Conservation (phyloP, 2,888 invertebrate species). For the Pollenia amentaria region DNA sequence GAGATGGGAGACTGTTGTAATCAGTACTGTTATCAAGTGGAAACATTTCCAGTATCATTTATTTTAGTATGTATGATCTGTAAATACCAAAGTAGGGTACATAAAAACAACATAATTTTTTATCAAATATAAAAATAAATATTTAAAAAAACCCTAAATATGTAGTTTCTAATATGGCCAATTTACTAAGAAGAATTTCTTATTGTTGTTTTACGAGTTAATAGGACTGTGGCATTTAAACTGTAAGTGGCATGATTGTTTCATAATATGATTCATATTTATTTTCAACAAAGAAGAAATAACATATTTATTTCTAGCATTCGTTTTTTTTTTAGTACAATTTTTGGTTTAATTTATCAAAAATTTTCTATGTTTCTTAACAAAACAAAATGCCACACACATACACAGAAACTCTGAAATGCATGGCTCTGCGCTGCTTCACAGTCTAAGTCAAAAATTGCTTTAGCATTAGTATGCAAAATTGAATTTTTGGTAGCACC, state of each 20-base stretch:
- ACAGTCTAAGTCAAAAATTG: conserved; percentile 8
- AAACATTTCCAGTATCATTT: no score
- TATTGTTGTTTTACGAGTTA: background rate
- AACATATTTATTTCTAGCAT: conserved; percentile 13
- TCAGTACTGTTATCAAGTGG: no score
- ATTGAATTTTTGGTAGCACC: conserved; percentile 51
- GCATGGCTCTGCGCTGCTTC: conserved; percentile 12
- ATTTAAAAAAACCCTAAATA: no score
- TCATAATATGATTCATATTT: conserved; percentile 37
- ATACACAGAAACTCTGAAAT: background rate
- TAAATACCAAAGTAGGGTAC: background rate
- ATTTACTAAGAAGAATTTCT: conserved; percentile 11
- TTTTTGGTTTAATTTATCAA: conserved; percentile 43
- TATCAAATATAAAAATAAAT: background rate
- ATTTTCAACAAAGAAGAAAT: conserved; percentile 8
- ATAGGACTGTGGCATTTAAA: conserved; percentile 21
- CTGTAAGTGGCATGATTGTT: conserved; percentile 8
- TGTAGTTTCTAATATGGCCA: background rate
- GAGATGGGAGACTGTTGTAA: no score
- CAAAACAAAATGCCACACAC: conserved; percentile 57
- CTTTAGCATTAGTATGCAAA: conserved; percentile 50
- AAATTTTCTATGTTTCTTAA: conserved; percentile 60
- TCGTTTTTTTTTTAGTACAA: background rate
- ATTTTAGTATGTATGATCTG: no score
- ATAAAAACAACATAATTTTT: background rate